Percentiles rank a stretch among this genome's conserved stretches.
phyloP scores from a whole-genome alignment of 2,113 vertebrate species.

The Upupa epops region DNA sequence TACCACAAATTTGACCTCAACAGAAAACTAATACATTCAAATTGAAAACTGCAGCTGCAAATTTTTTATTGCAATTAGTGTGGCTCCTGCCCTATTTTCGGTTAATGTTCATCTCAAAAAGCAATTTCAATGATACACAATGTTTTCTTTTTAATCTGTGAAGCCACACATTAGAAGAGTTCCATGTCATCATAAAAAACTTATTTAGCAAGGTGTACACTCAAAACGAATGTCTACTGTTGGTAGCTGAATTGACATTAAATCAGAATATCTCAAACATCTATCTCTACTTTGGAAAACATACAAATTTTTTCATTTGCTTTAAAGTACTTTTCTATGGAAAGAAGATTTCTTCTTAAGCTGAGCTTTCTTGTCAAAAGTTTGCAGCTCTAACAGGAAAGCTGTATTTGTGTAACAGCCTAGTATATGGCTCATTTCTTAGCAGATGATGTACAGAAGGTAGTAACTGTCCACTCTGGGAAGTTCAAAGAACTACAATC shows the following conservation, averaged over 20 bases:
- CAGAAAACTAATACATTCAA: background rate
- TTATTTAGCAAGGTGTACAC: background rate
- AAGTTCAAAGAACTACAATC: background rate
- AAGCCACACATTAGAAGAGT: background rate
- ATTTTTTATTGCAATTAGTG: background rate
- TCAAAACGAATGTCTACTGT: background rate
- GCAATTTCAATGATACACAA: background rate
- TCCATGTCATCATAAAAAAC: background rate
- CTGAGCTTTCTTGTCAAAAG: background rate
- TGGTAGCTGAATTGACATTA: background rate
- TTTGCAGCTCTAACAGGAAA: background rate
- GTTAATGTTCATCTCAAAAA: background rate
- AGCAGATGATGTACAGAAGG: background rate
- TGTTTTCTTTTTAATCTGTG: background rate
- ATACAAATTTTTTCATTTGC: background rate
- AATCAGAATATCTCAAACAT: background rate
- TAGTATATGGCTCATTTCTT: background rate
- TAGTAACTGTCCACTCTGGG: background rate
- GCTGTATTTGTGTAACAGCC: background rate
- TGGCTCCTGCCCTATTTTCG: background rate
- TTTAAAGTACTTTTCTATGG: background rate
- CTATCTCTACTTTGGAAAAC: background rate
- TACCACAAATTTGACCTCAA: background rate
- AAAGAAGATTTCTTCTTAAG: background rate
- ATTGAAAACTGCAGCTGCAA: background rate